Evolutionary conservation across 2,888 invertebrate genomes (phyloP).

Genomic region (Eilema sororculum): DNA sequence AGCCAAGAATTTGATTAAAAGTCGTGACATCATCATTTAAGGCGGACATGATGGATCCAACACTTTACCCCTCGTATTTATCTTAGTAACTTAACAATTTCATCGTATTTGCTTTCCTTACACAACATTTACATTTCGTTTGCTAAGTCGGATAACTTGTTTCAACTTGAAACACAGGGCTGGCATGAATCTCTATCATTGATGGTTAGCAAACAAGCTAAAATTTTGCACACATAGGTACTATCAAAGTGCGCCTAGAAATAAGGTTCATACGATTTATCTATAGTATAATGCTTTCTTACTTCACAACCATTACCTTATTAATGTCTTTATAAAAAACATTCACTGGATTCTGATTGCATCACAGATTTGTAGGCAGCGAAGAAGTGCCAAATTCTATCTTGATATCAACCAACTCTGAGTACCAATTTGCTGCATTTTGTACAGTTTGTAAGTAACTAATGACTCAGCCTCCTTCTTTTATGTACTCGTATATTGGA

Average conservation of each 20-base stretch:
- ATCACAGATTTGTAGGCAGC: neutral
- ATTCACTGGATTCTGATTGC: neutral
- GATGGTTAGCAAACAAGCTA: conserved; percentile 7
- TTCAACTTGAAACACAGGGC: conserved; percentile 53
- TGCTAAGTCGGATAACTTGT: conserved; percentile 65
- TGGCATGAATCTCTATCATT: conserved; percentile 29
- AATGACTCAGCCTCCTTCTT: neutral
- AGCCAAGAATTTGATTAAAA: conserved; percentile 37
- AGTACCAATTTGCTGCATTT: neutral
- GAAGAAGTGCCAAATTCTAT: neutral
- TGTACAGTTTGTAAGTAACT: neutral
- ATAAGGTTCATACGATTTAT: neutral
- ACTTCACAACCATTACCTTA: too few species aligned
- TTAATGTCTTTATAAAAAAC: neutral
- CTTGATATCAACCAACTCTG: too few species aligned
- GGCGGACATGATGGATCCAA: conserved; percentile 33
- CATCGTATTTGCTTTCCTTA: conserved; percentile 72
- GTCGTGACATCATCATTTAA: conserved; percentile 47
- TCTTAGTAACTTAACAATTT: conserved; percentile 71
- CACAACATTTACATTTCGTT: conserved; percentile 64
- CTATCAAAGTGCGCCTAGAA: neutral
- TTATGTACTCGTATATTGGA: neutral
- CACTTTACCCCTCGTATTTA: conserved; percentile 64
- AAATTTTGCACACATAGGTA: conserved; percentile 5
- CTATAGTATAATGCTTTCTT: too few species aligned